phyloP scores from a whole-genome alignment of 2,888 invertebrate species.

The Clanis bilineata region DNA sequence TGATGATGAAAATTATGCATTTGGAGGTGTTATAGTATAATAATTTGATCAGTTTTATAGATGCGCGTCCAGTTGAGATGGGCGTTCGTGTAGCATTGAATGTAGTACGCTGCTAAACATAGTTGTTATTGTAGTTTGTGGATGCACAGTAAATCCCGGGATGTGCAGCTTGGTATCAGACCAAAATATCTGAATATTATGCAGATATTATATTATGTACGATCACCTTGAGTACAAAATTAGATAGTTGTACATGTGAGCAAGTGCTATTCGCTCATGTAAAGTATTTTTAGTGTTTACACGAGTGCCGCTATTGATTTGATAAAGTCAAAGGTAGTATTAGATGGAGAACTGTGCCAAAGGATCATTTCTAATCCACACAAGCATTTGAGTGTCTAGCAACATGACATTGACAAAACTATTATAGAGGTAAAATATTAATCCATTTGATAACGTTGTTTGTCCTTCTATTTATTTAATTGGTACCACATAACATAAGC shows the following conservation, averaged over 20 bases:
- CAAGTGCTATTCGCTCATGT: conserved; percentile 47
- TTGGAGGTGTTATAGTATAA: background rate
- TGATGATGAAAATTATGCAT: background rate
- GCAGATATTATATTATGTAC: conserved; percentile 64
- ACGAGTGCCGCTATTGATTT: conserved; percentile 24
- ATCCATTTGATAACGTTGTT: background rate
- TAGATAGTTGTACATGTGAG: conserved; percentile 58
- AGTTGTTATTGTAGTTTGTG: conserved; percentile 18
- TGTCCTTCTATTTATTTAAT: background rate
- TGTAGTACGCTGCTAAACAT: conserved; percentile 13
- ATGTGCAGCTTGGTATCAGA: conserved; percentile 49
- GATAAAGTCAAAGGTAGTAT: conserved; percentile 14
- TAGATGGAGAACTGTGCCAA: background rate
- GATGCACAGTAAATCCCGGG: conserved; percentile 45
- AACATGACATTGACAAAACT: background rate
- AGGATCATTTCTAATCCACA: background rate
- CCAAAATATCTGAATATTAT: conserved; percentile 64
- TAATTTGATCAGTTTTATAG: background rate
- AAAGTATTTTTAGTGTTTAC: conserved; percentile 44
- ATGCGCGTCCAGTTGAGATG: background rate
- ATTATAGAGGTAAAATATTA: background rate
- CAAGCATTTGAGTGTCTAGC: background rate
- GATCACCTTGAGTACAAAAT: conserved; percentile 67
- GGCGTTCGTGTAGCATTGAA: conserved; percentile 11
- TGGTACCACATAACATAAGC: too few relatives aligned